Evolutionary conservation across 2,797 vertebrate genomes (phyloP).

Genomic region (Myotis findleyi): DNA sequence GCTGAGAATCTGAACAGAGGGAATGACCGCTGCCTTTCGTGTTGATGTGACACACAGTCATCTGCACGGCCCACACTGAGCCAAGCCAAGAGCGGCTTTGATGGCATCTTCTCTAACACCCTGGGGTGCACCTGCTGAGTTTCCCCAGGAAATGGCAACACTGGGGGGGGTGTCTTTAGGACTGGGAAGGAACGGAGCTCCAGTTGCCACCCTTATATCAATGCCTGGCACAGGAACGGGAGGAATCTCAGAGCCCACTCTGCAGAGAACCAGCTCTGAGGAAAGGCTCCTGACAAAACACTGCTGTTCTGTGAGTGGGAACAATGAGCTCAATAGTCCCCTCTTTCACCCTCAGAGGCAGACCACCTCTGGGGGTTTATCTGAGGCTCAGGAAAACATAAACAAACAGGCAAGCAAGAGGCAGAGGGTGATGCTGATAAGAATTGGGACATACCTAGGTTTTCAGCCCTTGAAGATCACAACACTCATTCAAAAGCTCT

Average conservation of each 20-base stretch:
- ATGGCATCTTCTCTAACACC: not conserved
- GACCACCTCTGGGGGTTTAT: not conserved
- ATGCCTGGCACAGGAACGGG: not conserved
- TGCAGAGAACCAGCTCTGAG: not conserved
- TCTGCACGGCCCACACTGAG: not conserved
- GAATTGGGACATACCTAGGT: not conserved
- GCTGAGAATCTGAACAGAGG: not conserved
- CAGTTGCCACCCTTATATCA: not conserved
- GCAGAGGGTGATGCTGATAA: not conserved
- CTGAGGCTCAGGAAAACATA: not conserved
- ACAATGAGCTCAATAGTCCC: not conserved
- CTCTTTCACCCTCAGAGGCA: not conserved
- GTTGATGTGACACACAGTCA: too few species aligned
- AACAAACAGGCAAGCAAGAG: not conserved
- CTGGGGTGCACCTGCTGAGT: rapidly evolving
- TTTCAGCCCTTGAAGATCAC: not conserved
- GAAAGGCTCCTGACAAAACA: not conserved
- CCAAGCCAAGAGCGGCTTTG: not conserved
- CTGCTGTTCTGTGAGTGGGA: not conserved
- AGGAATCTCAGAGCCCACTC: not conserved
- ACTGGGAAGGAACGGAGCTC: not conserved
- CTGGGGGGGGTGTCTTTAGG: not conserved
- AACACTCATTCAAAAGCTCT: not conserved
- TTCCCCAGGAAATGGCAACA: not conserved
- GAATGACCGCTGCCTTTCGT: not conserved